These are phyloP conservation scores for Hestina assimilis DNA, from an alignment of 1,140 invertebrate genomes.

Conservation along the genomic window DNA sequence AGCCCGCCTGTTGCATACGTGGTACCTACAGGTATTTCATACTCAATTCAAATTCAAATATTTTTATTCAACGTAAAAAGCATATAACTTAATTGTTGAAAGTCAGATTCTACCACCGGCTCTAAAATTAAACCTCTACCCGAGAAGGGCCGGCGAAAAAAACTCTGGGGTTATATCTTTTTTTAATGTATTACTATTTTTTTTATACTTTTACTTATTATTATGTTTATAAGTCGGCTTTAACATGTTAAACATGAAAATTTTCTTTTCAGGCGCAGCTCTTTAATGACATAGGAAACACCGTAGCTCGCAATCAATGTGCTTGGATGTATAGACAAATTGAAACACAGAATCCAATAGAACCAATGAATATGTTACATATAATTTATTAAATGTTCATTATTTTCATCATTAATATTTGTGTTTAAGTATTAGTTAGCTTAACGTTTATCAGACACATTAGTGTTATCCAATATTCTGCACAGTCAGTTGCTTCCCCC, in stretches of 20 bases:
- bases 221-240: constrained; percentile 16
- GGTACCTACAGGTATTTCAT: constrained; percentile 85
- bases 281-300: constrained; percentile 83
- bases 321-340: constrained; percentile 85
- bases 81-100: too few species aligned
- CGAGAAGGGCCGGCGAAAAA: too few species aligned
- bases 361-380: constrained; percentile 66
- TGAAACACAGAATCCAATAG: constrained; percentile 82
- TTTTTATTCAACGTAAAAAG: too few species aligned
- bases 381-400: constrained; percentile 65
- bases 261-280: constrained; percentile 80
- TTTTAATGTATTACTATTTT: too few species aligned
- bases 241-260: background rate
- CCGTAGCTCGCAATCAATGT: constrained; percentile 84
- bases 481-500: background rate
- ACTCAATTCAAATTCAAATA: too few species aligned
- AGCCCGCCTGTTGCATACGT: constrained; percentile 84
- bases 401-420: too few species aligned
- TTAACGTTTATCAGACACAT: background rate
- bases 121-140: too few species aligned
- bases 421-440: too few species aligned
- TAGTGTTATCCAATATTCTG: too few species aligned
- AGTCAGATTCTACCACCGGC: too few species aligned
- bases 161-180: too few species aligned
- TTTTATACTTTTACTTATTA: too few species aligned